Base-by-base conservation (phyloP, 2,888 invertebrate genomes). In the Agrenia bidenticulata region DNA sequence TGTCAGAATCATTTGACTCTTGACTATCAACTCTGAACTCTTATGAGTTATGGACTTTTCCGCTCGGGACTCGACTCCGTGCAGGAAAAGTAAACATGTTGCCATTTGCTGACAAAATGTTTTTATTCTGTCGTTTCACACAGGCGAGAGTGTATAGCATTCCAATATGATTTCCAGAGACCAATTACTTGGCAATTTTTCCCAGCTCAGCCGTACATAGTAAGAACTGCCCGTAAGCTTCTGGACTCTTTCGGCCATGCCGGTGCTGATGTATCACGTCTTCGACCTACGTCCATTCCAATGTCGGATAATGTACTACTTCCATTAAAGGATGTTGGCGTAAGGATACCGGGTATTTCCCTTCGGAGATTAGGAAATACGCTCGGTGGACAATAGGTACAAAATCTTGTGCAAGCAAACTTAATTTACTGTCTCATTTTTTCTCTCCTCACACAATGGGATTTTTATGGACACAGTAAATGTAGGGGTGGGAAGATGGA, bases 111-210 rank as follows among this genome's bases (percentile, higher is more conserved):
- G 32, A 32, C 32, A 32, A 32, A 32, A 32, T 32, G 32, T 32
- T 32, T 32, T 32, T 32, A 32, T 32, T 32, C 32, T 32, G 32
- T 32, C 49, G 49, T 4, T 9, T 21, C 17, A 9, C 19, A 15
- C 56, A 76, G 76, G 15, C 73, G 76, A 23, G 76, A 76, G 55
- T 76, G 76, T 62, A 64, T 73, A 9, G 59, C 64, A 2, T 70
- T 72, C 37, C 68, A 67, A 37, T 76, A 73, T 41, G 64, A 74
- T 32, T 70, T 66, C 24, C 60, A 61, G 9, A 56, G 62, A 49
- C 67, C 63, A 19, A 57, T 63, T 32, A 55, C 59, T 13, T 76
- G 74, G 73, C 76, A 76, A 63, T 76, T 74, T 62, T 75, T 76
- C 54, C 61, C 67, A 13, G 72, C 73, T n/a, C 76, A 76, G 49